A percentile compares a stretch with the other conserved stretches of the same genome.
Conservation (phyloP, 2,113 vertebrate species). For the Anser brachyrhynchus region DNA sequence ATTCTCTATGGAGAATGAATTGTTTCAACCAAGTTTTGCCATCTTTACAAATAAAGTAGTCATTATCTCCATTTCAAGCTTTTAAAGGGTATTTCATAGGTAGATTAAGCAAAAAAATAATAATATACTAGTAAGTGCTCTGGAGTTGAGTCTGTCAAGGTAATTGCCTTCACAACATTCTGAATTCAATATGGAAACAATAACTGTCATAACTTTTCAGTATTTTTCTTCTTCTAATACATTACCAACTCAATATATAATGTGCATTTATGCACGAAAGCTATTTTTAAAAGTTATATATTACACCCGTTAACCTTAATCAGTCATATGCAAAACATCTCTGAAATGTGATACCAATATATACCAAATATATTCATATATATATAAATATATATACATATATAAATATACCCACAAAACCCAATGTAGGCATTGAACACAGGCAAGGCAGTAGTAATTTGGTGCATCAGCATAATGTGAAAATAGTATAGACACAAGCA, state of each 20-base stretch:
- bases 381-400: background rate
- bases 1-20: background rate
- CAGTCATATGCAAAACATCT: conserved; percentile 33
- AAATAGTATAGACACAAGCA: background rate
- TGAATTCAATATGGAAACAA: conserved; percentile 39
- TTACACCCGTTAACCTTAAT: conserved; percentile 31
- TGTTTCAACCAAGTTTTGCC: background rate
- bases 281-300: background rate
- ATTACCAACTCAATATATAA: conserved; percentile 51
- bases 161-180: conserved; percentile 38
- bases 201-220: conserved; percentile 10
- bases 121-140: background rate
- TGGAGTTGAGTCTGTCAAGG: conserved; percentile 29
- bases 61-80: background rate
- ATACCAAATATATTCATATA: too few relatives aligned
- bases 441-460: background rate
- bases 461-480: background rate
- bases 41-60: background rate
- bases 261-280: conserved; percentile 37
- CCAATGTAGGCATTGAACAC: background rate
- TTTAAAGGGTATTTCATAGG: background rate
- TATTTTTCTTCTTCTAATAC: conserved; percentile 38
- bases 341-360: conserved; percentile 21
- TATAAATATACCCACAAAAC: background rate
- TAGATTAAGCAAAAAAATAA: background rate